phyloP scores from a whole-genome alignment of 2,113 vertebrate genomes.

The Beaufortia kweichowensis region DNA sequence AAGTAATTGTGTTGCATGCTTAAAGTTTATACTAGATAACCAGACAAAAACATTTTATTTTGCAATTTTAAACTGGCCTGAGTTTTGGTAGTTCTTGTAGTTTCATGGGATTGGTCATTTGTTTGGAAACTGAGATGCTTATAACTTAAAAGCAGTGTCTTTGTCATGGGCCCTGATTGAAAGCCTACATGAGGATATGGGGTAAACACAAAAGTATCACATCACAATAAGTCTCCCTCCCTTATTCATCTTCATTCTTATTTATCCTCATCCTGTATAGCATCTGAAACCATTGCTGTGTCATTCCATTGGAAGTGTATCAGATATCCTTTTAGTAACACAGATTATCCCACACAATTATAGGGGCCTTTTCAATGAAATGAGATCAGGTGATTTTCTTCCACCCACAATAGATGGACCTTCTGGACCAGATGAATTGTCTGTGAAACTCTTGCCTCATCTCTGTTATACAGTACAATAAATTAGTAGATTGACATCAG shows the following conservation, averaged over 20 bases:
- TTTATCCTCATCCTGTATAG: neutral
- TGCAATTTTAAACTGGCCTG: neutral
- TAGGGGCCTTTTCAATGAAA: slow-evolving; percentile 33
- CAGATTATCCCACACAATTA: slow-evolving; percentile 12
- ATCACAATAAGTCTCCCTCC: slow-evolving; percentile 35
- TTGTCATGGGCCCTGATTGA: neutral
- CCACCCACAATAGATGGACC: slow-evolving; percentile 21
- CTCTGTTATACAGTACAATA: slow-evolving; percentile 14
- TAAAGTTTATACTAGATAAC: too few species aligned
- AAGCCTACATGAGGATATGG: neutral
- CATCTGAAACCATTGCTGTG: slow-evolving; percentile 19
- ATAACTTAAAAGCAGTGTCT: neutral
- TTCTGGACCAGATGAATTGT: slow-evolving; percentile 35
- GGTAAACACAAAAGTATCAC: slow-evolving; percentile 39
- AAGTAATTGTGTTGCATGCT: too few species aligned
- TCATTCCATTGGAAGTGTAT: slow-evolving; percentile 28
- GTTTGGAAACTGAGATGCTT: neutral
- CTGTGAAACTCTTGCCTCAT: slow-evolving; percentile 13
- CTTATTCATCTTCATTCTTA: slow-evolving; percentile 30
- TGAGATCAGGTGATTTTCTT: slow-evolving; percentile 39
- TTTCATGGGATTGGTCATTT: neutral
- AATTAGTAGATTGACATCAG: slow-evolving; percentile 20
- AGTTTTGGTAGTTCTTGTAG: neutral
- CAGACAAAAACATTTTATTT: too few species aligned
- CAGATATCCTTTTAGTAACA: slow-evolving; percentile 5